Evolutionary conservation across 2,888 invertebrate species (phyloP).

Genomic region (Auanema freiburgensis): DNA sequence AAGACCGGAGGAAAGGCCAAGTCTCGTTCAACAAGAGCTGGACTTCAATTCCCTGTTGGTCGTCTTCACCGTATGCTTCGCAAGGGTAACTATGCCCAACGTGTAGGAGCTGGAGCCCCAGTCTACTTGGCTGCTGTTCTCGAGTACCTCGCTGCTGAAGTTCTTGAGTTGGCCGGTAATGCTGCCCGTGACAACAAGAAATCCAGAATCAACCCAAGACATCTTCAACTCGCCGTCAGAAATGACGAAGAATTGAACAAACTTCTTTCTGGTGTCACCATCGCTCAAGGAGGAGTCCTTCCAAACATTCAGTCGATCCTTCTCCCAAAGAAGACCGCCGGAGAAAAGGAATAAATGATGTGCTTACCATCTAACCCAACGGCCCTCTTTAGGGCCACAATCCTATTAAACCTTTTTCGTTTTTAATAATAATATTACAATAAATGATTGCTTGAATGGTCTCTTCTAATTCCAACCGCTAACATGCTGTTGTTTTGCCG

Average conservation of each 20-base stretch:
- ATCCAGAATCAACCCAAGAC: conserved; percentile 67
- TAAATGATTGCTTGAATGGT: too few relatives aligned
- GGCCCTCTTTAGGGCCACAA: conserved; percentile 54
- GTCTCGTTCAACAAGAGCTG: conserved; percentile 61
- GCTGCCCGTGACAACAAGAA: conserved; percentile 69
- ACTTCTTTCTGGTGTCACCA: conserved; percentile 73
- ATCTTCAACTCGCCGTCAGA: conserved; percentile 59
- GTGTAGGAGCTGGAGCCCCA: conserved; percentile 42
- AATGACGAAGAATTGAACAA: conserved; percentile 63
- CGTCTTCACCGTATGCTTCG: conserved; percentile 62
- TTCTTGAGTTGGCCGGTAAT: conserved; percentile 60
- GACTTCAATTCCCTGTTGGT: conserved; percentile 63
- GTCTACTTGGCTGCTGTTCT: conserved; percentile 60
- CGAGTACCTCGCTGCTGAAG: conserved; percentile 60
- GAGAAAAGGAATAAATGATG: conserved; percentile 35
- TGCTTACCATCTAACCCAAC: conserved; percentile 33
- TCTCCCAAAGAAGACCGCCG: conserved; percentile 62
- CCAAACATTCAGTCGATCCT: conserved; percentile 63
- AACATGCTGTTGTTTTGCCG: too few relatives aligned
- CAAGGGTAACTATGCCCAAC: conserved; percentile 59
- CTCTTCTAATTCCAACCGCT: too few relatives aligned
- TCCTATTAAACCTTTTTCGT: too few relatives aligned
- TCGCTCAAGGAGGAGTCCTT: conserved; percentile 82
- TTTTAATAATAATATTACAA: too few relatives aligned
- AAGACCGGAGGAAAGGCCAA: conserved; percentile 53